Base-by-base conservation (phyloP, 2,888 invertebrate genomes). In the Toxonevra muliebris region DNA sequence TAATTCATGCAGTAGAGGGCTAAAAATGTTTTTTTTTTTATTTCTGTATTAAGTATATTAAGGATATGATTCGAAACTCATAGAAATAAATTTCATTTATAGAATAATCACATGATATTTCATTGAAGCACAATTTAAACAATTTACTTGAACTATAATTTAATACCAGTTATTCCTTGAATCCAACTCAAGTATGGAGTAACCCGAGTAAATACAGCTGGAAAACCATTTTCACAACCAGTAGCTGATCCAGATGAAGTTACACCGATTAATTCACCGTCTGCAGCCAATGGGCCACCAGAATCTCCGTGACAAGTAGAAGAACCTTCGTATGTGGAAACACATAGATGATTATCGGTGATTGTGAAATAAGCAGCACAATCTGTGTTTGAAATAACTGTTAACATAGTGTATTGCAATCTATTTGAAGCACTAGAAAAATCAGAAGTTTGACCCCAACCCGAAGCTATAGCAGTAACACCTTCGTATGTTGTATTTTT, bases 291-390 rank as follows among this genome's bases (percentile, higher is more conserved):
- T 7, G 84, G 84, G 13, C 84, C 84, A 43, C 84, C 84, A n/a
- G 86, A 86, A 69, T 87, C 87, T 0, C 87, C 87, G 20, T 81
- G 83, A 77, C 87, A 87, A 2, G 86, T 84, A 54, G 85, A 85
- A 52, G 13, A n/a, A 45, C 45, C 63, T 2, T 5, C 11, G 4
- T 41, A 12, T 11, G 55, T 63, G 10, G 43, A 12, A 1, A 63
- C 30, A 12, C 63, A 63, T 30, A 30, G 30, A 4, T 7, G 3
- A 30, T 30, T 30, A 30, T 30, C 7, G 7, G 30, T 30, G 30
- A 30, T 7, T 30, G 30, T 30, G 30, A 30, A 30, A 30, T 30
- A 30, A 4, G 30, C 30, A 4, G 30, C 30, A 7, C 30, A 30
- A 30, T 30, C 2, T 2, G 2, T 30, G 7, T 30, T 30, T 30